Evolutionary conservation across 2,888 invertebrate genomes (phyloP).

Genomic region (Myopa testacea): DNA sequence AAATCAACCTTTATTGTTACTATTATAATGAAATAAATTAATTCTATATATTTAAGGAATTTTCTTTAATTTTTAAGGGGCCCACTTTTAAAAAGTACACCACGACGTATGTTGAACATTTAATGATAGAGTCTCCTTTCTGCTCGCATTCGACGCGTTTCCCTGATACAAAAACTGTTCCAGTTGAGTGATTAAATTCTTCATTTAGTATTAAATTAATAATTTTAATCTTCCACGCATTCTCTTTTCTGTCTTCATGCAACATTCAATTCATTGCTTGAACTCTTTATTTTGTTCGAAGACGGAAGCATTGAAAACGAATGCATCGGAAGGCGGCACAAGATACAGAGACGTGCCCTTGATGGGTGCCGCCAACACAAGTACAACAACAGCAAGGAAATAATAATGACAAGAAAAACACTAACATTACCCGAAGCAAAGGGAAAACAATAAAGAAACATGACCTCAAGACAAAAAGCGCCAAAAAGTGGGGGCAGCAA

Average conservation of each 20-base stretch:
- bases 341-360: background rate
- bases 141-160: no score
- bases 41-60: no score
- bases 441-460: background rate
- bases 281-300: background rate
- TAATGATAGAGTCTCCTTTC: no score
- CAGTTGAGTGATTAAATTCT: no score
- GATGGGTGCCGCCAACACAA: background rate
- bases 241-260: background rate
- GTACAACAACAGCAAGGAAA: background rate
- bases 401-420: slow-evolving; percentile 42
- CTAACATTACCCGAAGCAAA: slow-evolving; percentile 39
- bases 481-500: background rate
- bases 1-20: no score
- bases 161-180: no score
- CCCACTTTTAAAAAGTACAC: no score
- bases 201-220: background rate
- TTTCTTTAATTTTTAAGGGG: no score
- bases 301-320: background rate
- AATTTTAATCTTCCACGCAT: background rate
- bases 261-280: background rate
- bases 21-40: no score
- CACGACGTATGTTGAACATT: no score
- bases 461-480: background rate
- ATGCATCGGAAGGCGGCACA: background rate